A percentile compares a stretch with the other conserved stretches of the same genome.
These are phyloP conservation scores for Callipepla squamata DNA, from an alignment of 2,113 vertebrate genomes.

Conservation along the genomic window DNA sequence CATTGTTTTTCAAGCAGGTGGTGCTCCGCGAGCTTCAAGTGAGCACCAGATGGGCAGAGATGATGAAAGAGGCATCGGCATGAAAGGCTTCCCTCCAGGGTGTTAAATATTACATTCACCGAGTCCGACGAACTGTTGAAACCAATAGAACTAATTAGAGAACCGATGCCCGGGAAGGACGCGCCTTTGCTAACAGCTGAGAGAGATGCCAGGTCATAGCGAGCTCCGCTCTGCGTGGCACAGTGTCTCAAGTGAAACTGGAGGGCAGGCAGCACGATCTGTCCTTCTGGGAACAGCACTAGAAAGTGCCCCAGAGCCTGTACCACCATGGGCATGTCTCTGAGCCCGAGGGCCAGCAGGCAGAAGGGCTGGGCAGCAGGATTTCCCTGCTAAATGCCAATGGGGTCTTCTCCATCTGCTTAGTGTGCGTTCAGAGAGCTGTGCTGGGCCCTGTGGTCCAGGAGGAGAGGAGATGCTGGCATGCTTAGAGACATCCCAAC, in stretches of 20 bases:
- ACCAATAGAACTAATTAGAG: constrained; percentile 71
- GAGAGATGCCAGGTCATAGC: constrained; percentile 26
- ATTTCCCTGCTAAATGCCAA: too few species aligned
- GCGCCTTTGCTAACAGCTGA: neutral
- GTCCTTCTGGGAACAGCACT: fast-evolving
- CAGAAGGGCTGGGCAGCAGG: too few species aligned
- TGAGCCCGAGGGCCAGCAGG: too few species aligned
- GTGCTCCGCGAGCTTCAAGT: constrained; percentile 59
- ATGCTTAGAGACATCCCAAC: fast-evolving
- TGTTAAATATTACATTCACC: constrained; percentile 75
- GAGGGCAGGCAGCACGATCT: neutral
- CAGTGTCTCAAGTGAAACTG: fast-evolving
- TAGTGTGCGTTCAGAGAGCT: neutral
- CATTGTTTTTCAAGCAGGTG: constrained; percentile 70
- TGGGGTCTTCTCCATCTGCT: neutral
- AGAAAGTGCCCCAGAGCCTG: neutral
- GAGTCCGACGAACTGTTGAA: constrained; percentile 54
- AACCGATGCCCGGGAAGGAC: constrained; percentile 25
- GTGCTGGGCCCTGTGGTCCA: neutral
- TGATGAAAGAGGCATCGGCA: constrained; percentile 72
- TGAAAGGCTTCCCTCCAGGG: constrained; percentile 67
- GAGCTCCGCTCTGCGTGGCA: neutral
- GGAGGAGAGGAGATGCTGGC: neutral
- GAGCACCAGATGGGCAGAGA: constrained; percentile 75
- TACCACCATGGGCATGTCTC: too few species aligned